Evolutionary conservation across 2,113 vertebrate genomes (phyloP).

Genomic region (Halichoerus grypus): DNA sequence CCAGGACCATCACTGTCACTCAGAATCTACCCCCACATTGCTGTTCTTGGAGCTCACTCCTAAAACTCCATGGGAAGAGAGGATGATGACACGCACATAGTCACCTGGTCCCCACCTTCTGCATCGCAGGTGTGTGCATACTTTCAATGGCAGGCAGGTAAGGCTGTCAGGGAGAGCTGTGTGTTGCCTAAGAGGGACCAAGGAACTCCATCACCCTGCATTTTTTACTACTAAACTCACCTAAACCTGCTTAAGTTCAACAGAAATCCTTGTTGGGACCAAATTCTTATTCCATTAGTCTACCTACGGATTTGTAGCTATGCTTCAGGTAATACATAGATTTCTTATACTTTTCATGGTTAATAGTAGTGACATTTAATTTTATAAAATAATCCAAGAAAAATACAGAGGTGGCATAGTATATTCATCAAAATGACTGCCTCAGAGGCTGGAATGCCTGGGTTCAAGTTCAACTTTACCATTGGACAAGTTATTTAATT

Average conservation of each 20-base stretch:
- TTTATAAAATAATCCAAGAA: not conserved
- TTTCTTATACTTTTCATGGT: not conserved
- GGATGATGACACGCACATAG: not conserved
- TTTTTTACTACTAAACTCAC: not conserved
- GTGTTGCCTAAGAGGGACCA: not conserved
- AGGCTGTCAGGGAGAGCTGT: not conserved
- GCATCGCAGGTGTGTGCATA: not conserved
- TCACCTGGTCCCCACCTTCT: not conserved
- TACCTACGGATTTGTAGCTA: not conserved
- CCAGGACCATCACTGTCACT: not conserved
- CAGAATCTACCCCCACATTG: rapidly evolving
- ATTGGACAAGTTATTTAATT: not conserved
- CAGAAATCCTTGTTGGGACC: not conserved
- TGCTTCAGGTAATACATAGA: not conserved
- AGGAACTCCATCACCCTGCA: too few relatives aligned
- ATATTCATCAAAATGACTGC: not conserved
- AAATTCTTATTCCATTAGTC: not conserved
- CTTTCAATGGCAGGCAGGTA: too few relatives aligned
- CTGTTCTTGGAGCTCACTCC: not conserved
- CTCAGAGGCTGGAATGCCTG: not conserved
- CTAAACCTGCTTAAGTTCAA: not conserved
- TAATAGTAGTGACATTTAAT: not conserved
- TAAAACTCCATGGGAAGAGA: not conserved
- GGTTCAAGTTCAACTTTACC: not conserved
- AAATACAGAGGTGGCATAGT: not conserved